Conservation (phyloP, 2,888 invertebrate genomes). For the Drosophila pegasa region DNA sequence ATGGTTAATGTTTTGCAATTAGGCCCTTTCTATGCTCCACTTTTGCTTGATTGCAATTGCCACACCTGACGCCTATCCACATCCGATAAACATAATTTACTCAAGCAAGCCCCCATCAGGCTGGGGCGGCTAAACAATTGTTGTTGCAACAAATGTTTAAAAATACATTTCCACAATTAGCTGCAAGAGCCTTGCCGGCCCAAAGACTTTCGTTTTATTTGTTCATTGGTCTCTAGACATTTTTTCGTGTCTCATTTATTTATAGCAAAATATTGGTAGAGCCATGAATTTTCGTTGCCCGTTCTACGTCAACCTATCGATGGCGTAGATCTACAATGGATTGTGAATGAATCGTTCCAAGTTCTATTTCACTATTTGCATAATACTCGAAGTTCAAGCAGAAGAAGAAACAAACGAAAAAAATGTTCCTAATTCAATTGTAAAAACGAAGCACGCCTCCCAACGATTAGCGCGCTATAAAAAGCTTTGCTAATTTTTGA, state of each 20-base stretch:
- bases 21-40: background rate
- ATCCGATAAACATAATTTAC: background rate
- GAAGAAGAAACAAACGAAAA: background rate
- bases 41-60: background rate
- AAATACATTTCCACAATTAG: conserved; percentile 27
- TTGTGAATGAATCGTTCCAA: conserved; percentile 31
- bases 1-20: background rate
- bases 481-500: conserved; percentile 30
- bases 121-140: conserved; percentile 10
- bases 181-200: conserved; percentile 15
- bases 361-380: conserved; percentile 16
- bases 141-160: conserved; percentile 1
- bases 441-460: conserved; percentile 31
- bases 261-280: conserved; percentile 42
- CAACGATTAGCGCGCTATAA: conserved; percentile 38
- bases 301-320: conserved; percentile 12
- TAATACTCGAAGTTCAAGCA: background rate
- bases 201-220: conserved; percentile 12
- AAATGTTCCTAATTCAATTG: conserved; percentile 52
- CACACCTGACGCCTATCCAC: background rate
- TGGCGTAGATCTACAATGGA: background rate
- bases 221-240: background rate
- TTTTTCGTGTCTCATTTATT: conserved; percentile 36
- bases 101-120: background rate
- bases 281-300: conserved; percentile 26